Evolutionary conservation across 2,113 vertebrate species (phyloP).

Genomic region (Dicaeum eximium): DNA sequence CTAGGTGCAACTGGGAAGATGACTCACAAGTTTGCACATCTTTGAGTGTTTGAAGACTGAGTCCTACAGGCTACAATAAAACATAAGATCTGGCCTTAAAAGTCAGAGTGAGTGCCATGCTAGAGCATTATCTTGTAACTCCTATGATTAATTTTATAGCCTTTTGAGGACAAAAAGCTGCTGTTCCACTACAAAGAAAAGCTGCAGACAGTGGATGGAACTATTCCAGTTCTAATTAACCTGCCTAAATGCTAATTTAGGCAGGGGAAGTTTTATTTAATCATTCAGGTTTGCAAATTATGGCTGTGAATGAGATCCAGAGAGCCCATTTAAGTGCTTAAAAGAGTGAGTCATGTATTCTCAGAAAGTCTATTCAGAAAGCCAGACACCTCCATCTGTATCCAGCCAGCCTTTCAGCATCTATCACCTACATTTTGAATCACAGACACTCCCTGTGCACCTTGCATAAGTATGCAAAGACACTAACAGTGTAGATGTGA

Average conservation of each 20-base stretch:
- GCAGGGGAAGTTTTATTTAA: background rate
- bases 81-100: background rate
- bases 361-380: background rate
- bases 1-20: background rate
- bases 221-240: background rate
- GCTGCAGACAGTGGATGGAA: background rate
- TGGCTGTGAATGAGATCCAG: background rate
- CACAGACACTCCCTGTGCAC: background rate
- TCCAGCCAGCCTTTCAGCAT: background rate
- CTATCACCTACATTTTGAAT: accelerated
- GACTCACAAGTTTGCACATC: background rate
- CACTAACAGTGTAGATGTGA: background rate
- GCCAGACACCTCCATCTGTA: background rate
- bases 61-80: background rate
- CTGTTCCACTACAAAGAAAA: background rate
- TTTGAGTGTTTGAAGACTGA: background rate
- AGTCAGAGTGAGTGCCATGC: background rate
- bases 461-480: background rate
- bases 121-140: background rate
- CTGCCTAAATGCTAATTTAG: slow-evolving; percentile 1
- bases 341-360: background rate
- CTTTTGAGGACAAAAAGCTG: background rate
- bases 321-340: background rate
- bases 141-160: background rate
- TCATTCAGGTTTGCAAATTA: background rate